phyloP scores from a whole-genome alignment of 2,888 invertebrate species.

The Agrotis puta region DNA sequence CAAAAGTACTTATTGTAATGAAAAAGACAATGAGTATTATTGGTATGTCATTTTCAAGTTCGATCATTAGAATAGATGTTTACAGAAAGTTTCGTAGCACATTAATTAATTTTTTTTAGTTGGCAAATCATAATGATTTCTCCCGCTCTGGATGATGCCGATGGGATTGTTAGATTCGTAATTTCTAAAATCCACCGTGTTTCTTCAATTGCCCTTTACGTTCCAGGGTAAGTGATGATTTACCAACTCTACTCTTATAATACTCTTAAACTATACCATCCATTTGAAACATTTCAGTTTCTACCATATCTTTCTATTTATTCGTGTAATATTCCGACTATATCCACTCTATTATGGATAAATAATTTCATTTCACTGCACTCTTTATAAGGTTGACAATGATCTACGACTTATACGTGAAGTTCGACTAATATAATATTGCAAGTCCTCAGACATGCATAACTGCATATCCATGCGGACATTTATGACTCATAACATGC shows the following conservation, averaged over 20 bases:
- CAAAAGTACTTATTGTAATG: constrained; percentile 15
- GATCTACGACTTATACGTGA: not conserved
- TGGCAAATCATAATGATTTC: too few species aligned
- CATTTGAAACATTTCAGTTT: too few species aligned
- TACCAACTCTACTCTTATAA: not conserved
- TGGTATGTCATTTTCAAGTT: not conserved
- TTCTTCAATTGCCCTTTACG: too few species aligned
- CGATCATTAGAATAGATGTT: not conserved
- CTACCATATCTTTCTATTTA: not conserved
- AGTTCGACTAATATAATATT: not conserved
- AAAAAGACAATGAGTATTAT: not conserved
- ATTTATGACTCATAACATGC: not conserved
- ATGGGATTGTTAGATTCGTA: too few species aligned
- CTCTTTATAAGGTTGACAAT: not conserved
- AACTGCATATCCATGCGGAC: not conserved
- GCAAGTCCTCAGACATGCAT: not conserved
- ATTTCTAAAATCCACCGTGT: too few species aligned
- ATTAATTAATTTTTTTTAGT: too few species aligned
- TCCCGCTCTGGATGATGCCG: too few species aligned
- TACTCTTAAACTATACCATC: too few species aligned
- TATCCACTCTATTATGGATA: not conserved
- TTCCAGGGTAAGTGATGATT: not conserved
- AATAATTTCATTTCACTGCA: not conserved
- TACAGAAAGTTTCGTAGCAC: not conserved
- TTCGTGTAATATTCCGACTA: not conserved